Conservation (phyloP, 2,113 vertebrate species). For the Campylomormyrus numenius region DNA sequence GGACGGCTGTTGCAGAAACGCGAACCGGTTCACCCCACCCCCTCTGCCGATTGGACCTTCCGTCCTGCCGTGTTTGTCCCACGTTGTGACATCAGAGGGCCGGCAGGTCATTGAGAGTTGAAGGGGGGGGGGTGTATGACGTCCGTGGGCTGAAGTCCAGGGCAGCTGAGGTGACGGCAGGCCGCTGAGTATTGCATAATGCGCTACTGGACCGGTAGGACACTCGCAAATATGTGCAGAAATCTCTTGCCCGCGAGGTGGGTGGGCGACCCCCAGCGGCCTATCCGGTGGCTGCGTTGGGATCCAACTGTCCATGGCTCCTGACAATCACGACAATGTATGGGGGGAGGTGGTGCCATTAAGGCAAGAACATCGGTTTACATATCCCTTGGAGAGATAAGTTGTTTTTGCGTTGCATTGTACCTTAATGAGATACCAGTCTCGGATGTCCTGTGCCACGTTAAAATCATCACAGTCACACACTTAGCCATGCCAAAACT, state of each 20-base stretch:
- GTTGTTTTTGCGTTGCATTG: background rate
- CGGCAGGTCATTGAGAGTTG: background rate
- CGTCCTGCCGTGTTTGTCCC: background rate
- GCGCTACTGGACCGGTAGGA: background rate
- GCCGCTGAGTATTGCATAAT: conserved; percentile 26
- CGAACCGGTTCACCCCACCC: background rate
- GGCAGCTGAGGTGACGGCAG: conserved; percentile 43
- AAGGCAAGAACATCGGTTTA: background rate
- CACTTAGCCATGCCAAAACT: background rate
- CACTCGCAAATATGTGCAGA: background rate
- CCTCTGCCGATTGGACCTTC: background rate
- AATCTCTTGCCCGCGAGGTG: no score
- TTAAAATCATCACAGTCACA: background rate
- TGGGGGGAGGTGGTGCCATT: background rate
- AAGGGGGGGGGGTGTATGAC: conserved; percentile 26
- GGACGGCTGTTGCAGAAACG: background rate
- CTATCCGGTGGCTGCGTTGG: background rate
- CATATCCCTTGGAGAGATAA: background rate
- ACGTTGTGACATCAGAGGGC: background rate
- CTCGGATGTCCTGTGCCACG: background rate
- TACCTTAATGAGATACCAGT: background rate
- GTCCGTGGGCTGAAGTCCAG: conserved; percentile 48
- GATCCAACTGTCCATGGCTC: background rate
- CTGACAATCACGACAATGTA: no score
- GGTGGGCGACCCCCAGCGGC: background rate